Percentiles rank a stretch among this genome's conserved stretches.
phyloP scores from a whole-genome alignment of 2,797 vertebrate species.

The Holocentrus rufus region DNA sequence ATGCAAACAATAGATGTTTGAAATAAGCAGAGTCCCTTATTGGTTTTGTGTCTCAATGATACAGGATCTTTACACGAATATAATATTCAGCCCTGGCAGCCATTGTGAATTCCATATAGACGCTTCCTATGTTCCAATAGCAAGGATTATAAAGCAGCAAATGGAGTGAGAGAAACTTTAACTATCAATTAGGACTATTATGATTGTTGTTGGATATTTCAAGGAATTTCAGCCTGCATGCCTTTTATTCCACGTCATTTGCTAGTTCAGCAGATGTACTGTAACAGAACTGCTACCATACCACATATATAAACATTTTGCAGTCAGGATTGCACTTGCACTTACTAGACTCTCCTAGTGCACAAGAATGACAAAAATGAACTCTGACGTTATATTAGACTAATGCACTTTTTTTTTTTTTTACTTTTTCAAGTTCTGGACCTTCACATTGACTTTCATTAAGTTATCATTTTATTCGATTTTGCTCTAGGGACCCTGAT shows the following conservation, averaged over 20 bases:
- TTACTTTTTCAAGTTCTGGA: too few species aligned
- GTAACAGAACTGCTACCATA: not conserved
- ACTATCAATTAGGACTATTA: not conserved
- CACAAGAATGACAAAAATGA: not conserved
- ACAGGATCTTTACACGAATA: conserved; percentile 43
- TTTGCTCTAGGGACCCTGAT: too few species aligned
- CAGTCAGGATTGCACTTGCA: not conserved
- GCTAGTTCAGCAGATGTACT: conserved; percentile 1
- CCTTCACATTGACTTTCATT: too few species aligned
- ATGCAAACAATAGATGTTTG: conserved; percentile 29
- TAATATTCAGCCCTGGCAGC: conserved; percentile 42
- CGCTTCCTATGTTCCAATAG: conserved; percentile 41
- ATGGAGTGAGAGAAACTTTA: conserved; percentile 30
- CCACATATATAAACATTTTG: not conserved
- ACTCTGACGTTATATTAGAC: not conserved
- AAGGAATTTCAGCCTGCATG: too few species aligned
- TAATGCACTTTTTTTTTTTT: not conserved
- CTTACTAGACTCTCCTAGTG: not conserved
- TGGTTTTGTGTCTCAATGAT: conserved; percentile 20
- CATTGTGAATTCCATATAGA: conserved; percentile 51
- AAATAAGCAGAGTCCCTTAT: conserved; percentile 8
- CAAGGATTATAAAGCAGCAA: conserved; percentile 48
- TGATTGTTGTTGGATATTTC: too few species aligned
- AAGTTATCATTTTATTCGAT: too few species aligned
- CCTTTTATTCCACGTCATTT: conserved; percentile 23